Evolutionary conservation across 2,797 vertebrate species (phyloP), one percentile per base, ranked within the genome.

Genomic region (Sebastes variabilis): DNA sequence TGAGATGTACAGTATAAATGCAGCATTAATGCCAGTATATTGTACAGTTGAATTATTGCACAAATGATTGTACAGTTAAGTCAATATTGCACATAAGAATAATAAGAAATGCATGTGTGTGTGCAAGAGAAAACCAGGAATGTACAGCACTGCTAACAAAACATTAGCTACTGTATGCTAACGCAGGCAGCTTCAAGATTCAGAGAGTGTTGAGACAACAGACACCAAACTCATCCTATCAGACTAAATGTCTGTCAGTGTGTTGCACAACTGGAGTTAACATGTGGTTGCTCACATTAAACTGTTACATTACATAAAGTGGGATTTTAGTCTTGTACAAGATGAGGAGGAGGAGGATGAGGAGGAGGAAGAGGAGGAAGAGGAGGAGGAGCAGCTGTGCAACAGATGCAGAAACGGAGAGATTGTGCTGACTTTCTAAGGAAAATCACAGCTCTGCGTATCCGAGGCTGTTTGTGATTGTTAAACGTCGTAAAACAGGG

Each of bases 381-480:
- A 38, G 18, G 34, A 34, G 34, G 42, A 46, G 27, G 7, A 71
- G 61, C 88, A 89, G 88, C 87, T 91, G 89, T 71, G 66, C 58
- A 64, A 16, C 89, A 89, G 55, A 88, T 86, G 84, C 72, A 65
- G 20, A 69, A 75, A 68, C 3, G 6, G 20, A 16, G 25, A 78
- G 42, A 59, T 54, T 54, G 9, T 64, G 67, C 42, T 49, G 58
- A 68, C 27, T 42, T 76, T 82, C 71, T 22, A 16, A 58, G 58
- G 29, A 68, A 34, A 59, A 69, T 69, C 59, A 30, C 64, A 59
- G 62, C 62, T 55, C 13, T 2, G 32, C 32, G 4, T 9, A 60
- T 82, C 62, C 59, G 66, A 71, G 49, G 74, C 86, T 79, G 85
- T 81, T 82, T 77, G 85, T 61, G 55, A 85, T 83, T 58, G 70